Conservation (phyloP, 2,888 invertebrate species). For the Exephanes ischioxanthus region DNA sequence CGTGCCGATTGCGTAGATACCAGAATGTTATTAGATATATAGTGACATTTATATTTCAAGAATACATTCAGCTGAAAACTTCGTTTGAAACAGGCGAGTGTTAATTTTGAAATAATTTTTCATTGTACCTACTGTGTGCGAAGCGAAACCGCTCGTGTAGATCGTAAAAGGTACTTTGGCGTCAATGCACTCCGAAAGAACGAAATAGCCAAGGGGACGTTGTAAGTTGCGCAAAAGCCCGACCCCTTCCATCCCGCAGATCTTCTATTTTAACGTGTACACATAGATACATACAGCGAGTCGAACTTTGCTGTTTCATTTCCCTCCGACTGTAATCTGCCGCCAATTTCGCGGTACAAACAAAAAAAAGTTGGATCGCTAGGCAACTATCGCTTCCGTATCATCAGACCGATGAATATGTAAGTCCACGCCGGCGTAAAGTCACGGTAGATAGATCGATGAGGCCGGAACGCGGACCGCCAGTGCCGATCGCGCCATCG, state of each 20-base stretch:
- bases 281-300: too few relatives aligned
- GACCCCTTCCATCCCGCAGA: too few relatives aligned
- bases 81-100: neutral
- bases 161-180: too few relatives aligned
- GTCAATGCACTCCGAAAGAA: too few relatives aligned
- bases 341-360: neutral
- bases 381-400: neutral
- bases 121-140: neutral
- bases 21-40: neutral
- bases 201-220: too few relatives aligned
- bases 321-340: neutral
- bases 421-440: neutral
- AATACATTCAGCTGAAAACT: neutral
- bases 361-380: neutral
- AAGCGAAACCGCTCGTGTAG: too few relatives aligned
- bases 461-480: neutral
- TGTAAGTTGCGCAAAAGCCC: too few relatives aligned
- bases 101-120: neutral
- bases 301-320: neutral
- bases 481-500: constrained; percentile 8
- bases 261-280: too few relatives aligned
- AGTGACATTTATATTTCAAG: neutral
- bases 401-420: neutral
- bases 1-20: neutral
- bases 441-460: neutral